A percentile compares a stretch with the other conserved stretches of the same genome.
Evolutionary conservation across 2,888 invertebrate species (phyloP).

Genomic region (Leptothorax acervorum): DNA sequence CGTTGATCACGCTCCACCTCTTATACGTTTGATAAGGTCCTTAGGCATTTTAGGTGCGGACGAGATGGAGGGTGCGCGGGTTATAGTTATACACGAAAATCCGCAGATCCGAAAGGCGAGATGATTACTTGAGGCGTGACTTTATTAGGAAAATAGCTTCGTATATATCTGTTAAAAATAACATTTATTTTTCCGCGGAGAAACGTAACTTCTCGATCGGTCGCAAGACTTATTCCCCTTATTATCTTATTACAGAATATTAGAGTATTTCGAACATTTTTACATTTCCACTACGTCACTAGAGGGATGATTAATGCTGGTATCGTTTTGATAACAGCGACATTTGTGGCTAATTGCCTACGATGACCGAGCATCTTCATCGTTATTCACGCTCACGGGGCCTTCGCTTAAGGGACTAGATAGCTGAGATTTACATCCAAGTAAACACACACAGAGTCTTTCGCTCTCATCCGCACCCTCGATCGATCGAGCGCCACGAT

Average conservation of each 20-base stretch:
- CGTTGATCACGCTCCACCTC: background rate
- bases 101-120: background rate
- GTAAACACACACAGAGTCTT: background rate
- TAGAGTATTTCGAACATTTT: constrained; percentile 14
- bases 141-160: constrained; percentile 34
- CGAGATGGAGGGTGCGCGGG: constrained; percentile 35
- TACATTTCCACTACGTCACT: constrained; percentile 2
- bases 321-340: background rate
- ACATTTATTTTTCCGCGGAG: background rate
- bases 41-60: constrained; percentile 18
- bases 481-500: constrained; percentile 56
- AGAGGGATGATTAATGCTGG: background rate
- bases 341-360: background rate
- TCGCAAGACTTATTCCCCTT: background rate
- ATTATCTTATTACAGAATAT: background rate
- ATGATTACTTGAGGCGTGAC: constrained; percentile 16
- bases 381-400: background rate
- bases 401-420: background rate
- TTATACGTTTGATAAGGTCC: background rate
- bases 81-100: background rate
- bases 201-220: background rate
- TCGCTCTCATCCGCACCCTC: constrained; percentile 22
- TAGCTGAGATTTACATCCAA: background rate
- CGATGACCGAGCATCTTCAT: background rate
- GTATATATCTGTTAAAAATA: constrained; percentile 29